phyloP scores from a whole-genome alignment of 2,797 vertebrate genomes.

The Galago senegalensis region DNA sequence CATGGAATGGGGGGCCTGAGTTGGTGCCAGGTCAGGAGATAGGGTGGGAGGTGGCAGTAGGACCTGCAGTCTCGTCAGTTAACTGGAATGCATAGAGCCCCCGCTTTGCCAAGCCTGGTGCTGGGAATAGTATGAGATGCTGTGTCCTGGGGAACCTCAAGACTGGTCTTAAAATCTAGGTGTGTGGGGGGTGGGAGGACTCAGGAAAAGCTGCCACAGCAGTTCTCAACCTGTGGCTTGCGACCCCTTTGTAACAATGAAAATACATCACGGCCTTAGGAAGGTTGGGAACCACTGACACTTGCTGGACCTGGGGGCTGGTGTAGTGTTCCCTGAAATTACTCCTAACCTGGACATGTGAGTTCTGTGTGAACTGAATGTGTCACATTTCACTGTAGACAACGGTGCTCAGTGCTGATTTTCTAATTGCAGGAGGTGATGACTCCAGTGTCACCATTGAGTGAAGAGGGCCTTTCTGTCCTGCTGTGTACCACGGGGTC shows the following conservation, averaged over 20 bases:
- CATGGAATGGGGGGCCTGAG: rapidly evolving
- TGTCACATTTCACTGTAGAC: rapidly evolving
- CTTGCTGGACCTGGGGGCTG: background rate
- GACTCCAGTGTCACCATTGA: background rate
- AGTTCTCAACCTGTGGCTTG: too few species aligned
- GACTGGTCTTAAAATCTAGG: background rate
- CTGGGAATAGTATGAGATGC: too few species aligned
- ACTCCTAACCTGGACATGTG: background rate
- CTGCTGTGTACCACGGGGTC: background rate
- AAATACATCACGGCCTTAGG: too few species aligned
- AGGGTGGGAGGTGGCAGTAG: too few species aligned
- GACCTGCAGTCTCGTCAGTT: background rate
- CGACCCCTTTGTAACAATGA: too few species aligned
- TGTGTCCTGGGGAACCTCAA: background rate
- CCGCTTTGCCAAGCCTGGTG: rapidly evolving
- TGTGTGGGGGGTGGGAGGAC: background rate
- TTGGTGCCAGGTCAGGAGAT: background rate
- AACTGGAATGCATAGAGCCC: rapidly evolving
- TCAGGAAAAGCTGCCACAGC: background rate
- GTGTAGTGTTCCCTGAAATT: rapidly evolving
- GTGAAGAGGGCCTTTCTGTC: background rate
- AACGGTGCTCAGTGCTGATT: rapidly evolving
- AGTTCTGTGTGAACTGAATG: background rate
- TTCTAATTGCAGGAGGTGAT: background rate
- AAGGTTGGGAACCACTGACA: too few species aligned